phyloP scores from a whole-genome alignment of 1,140 invertebrate genomes.

The Wiebesia pumilae region DNA sequence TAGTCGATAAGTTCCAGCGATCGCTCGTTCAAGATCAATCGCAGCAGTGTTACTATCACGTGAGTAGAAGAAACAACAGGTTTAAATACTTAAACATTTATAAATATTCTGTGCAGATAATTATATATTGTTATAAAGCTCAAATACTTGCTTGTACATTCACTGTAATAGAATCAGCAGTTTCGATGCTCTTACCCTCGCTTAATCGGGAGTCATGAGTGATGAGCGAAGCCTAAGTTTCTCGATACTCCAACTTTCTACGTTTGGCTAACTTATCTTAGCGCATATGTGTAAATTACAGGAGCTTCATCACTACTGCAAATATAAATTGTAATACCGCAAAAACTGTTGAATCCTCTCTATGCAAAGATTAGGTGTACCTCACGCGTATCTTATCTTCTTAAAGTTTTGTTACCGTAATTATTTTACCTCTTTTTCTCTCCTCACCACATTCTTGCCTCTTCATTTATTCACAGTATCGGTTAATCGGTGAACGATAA shows the following conservation, averaged over 20 bases:
- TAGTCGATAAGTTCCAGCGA: not conserved
- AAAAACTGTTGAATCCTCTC: not conserved
- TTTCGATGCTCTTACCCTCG: not conserved
- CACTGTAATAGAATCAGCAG: not conserved
- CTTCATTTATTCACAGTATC: slow-evolving; percentile 56
- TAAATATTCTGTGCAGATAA: not conserved
- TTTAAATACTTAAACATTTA: not conserved
- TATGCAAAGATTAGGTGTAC: slow-evolving; percentile 15
- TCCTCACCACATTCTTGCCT: slow-evolving; percentile 32
- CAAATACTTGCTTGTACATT: not conserved
- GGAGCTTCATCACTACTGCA: not conserved
- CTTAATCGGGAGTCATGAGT: not conserved
- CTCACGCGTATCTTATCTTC: slow-evolving; percentile 42
- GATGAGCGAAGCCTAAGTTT: too few relatives aligned
- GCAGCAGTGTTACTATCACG: not conserved
- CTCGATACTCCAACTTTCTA: not conserved
- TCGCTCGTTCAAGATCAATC: not conserved
- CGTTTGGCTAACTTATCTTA: not conserved
- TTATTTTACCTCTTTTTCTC: slow-evolving; percentile 43
- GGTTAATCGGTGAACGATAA: slow-evolving; percentile 54
- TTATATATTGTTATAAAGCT: not conserved
- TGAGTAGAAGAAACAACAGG: not conserved
- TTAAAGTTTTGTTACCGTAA: slow-evolving; percentile 55
- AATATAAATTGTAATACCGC: slow-evolving; percentile 36
- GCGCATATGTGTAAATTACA: not conserved